Conservation (phyloP, 2,113 vertebrate genomes). For the Thunnus thynnus region DNA sequence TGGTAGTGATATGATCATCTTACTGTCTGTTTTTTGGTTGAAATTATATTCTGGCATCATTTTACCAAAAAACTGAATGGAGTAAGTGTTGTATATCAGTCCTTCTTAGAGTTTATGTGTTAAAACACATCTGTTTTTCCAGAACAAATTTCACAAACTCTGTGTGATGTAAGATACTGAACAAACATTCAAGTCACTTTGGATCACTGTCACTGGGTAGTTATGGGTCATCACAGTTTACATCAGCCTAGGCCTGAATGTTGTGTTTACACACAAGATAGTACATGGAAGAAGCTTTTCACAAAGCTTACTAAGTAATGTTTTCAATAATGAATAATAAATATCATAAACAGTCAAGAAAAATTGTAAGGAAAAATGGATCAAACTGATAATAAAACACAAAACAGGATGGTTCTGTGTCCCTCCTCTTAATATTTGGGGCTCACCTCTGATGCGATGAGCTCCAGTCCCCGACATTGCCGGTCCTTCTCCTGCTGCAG, state of each 20-base stretch:
- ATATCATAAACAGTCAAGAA: too few relatives aligned
- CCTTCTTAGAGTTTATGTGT: neutral
- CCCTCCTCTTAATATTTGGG: too few relatives aligned
- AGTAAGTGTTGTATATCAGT: neutral
- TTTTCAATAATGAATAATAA: too few relatives aligned
- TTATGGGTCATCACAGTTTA: neutral
- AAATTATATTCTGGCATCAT: neutral
- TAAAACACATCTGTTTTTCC: constrained; percentile 19
- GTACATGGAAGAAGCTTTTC: too few relatives aligned
- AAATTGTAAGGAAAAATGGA: too few relatives aligned
- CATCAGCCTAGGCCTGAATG: neutral
- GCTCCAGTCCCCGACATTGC: constrained; percentile 94
- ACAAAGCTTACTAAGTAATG: too few relatives aligned
- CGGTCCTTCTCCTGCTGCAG: constrained; percentile 93
- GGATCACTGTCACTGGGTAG: neutral
- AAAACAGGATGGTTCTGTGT: too few relatives aligned
- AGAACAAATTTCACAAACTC: constrained; percentile 7
- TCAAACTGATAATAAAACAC: too few relatives aligned
- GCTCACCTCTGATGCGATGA: constrained; percentile 94
- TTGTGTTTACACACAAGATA: neutral
- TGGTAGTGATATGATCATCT: too few relatives aligned
- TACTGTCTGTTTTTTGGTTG: neutral
- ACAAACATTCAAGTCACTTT: constrained; percentile 34
- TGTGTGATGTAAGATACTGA: constrained; percentile 8
- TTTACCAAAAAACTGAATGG: neutral